Evolutionary conservation across 2,113 vertebrate species (phyloP), one percentile per base, ranked within the genome.

Genomic region (Mirounga angustirostris): DNA sequence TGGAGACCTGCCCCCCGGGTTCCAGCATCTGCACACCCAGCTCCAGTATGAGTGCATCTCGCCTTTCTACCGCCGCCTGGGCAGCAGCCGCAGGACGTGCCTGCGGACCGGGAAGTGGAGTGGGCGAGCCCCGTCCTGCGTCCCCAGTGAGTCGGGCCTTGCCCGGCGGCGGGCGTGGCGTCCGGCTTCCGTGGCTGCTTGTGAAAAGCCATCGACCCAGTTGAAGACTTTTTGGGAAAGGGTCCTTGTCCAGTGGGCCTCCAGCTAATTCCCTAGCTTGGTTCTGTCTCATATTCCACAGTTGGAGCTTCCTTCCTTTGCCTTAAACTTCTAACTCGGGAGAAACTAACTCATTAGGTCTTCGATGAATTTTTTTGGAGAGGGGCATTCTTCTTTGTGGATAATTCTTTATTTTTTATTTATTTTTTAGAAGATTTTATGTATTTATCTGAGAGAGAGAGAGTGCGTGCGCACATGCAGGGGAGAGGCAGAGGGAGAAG

Each of bases 41-140:
- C 99, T 99, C 24, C 99, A 99, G 96, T 99, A 99, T 0, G 99
- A 99, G 43, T 99, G 99, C 46, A 98, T 98, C 13, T 99, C 99
- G 13, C 99, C 98, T 0, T 99, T 99, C 98, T 99, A 99, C 98
- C 99, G 99, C 11, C 99, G 99, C 96, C 98, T 99, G 65, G 99
- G 99, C 69, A 99, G 99, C 98, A 98, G 99, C 95, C 99, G 99
- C 12, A 99, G 99, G 94, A 99, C 99, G 0, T 99, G 99, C 97
- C 98, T 99, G 67, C 99, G 99, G 98, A 99, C 99, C 0, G 99
- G 99, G 12, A 99, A 99, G 98, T 99, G 99, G 99, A 99, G 99
- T 54, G 99, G 99, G 40, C 99, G 99, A 81, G 99, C 99, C 89
- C 99, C 99, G 22, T 99, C 99, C 81, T 99, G 99, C 89, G 98